A percentile compares a stretch with the other conserved stretches of the same genome.
Conservation (phyloP, 2,888 invertebrate genomes). For the Ophion ellenae region DNA sequence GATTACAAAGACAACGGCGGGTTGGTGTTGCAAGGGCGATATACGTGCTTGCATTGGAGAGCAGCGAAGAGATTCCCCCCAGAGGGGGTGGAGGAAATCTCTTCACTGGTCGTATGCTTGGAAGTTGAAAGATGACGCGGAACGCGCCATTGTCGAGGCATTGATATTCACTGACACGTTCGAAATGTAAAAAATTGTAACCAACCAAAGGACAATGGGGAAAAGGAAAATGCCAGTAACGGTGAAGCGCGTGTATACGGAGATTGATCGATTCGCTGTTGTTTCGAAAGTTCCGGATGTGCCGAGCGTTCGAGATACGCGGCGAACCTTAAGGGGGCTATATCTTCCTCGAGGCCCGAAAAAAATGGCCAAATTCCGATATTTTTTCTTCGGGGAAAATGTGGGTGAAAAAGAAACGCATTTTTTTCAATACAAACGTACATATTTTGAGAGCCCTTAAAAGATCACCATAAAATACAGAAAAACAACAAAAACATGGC, state of each 20-base stretch:
- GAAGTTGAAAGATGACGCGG: not conserved
- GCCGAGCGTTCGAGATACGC: too few relatives aligned
- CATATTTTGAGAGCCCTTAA: too few relatives aligned
- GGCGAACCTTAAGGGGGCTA: too few relatives aligned
- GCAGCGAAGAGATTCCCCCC: too few relatives aligned
- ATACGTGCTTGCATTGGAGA: not conserved
- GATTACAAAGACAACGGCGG: conserved; percentile 29
- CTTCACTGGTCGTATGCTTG: not conserved
- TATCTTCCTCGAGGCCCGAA: too few relatives aligned
- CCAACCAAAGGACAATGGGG: not conserved
- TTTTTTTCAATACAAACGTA: too few relatives aligned
- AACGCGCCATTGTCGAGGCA: not conserved
- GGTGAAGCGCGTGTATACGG: not conserved
- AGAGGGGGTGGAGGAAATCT: not conserved
- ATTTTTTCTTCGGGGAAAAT: too few relatives aligned
- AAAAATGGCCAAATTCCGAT: too few relatives aligned
- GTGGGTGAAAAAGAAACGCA: too few relatives aligned
- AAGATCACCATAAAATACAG: too few relatives aligned
- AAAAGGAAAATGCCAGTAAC: not conserved
- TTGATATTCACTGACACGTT: conserved; percentile 13
- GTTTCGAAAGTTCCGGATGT: not conserved
- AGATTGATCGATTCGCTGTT: not conserved
- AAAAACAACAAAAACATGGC: too few relatives aligned
- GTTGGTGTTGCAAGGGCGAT: not conserved
- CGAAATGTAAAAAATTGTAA: not conserved